Evolutionary conservation across 1,140 invertebrate genomes (phyloP), one percentile per base, ranked within the genome.

Genomic region (Heliothis virescens): DNA sequence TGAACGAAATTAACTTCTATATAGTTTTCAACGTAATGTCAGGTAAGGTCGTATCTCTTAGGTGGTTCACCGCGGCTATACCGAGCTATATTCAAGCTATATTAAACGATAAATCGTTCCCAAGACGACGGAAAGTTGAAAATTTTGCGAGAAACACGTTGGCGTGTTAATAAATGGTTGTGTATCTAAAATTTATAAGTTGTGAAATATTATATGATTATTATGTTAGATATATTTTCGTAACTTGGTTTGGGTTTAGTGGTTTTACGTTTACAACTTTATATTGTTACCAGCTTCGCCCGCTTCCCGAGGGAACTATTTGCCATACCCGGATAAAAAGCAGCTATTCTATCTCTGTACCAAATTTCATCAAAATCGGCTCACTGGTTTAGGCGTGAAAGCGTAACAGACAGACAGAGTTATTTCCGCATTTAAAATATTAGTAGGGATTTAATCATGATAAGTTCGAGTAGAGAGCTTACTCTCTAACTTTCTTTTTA

Each of bases 31-130:
- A 5, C 7, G 69, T 72, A 16, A 69, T 69, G 65, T 69, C 65
- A 69, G 69, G 69, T 72, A 34, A 34, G 18, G 55, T 72, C 26
- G 15, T 72, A 72, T 57, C 69, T 72, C 69, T 29, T 11, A 52
- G 67, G 65, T 29, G 69, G 50, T 16, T 21, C 52, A 57, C 52
- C 52, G 69, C 26, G 26, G 69, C 47, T 76, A 74, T 62, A 21
- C 21, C 47, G 52, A 52, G 73, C 57, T 76, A 62, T 76, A 76
- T 76, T 76, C 47, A 63, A 52, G 73, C 57, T 76, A 62, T 76
- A 76, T 76, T 76, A 62, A 76, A 76, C 73, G 73, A 76, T 76
- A 76, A 76, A 76, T 76, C 57, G 73, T 63, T 76, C 57, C 73
- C 59, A 50, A 52, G 57, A 29, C 73, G 57, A 62, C 73, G 57